A percentile compares a stretch with the other conserved stretches of the same genome.
phyloP scores from a whole-genome alignment of 64 coral and sea anemone genomes.

The Porites lutea region DNA sequence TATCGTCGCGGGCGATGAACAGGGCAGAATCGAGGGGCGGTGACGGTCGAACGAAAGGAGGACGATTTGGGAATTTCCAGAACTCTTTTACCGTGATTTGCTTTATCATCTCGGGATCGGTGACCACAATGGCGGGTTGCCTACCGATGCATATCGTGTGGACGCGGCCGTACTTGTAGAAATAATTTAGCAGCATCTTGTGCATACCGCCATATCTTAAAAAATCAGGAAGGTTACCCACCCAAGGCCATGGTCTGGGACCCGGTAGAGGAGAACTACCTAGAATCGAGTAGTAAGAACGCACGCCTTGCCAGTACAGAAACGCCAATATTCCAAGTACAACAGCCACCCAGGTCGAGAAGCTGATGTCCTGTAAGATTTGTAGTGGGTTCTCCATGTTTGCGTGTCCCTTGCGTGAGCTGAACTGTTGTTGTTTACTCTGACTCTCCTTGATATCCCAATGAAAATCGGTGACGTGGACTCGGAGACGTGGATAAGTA shows the following conservation, averaged over 20 bases:
- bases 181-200: slow-evolving; percentile 59
- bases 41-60: slow-evolving; percentile 24
- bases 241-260: slow-evolving; percentile 58
- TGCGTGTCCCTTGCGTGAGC: no score
- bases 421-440: no score
- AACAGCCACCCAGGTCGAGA: background rate
- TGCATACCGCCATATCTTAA: slow-evolving; percentile 75
- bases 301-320: slow-evolving; percentile 57
- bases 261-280: slow-evolving; percentile 30
- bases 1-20: slow-evolving; percentile 22
- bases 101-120: slow-evolving; percentile 81
- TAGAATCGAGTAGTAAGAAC: slow-evolving; percentile 17
- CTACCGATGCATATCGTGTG: slow-evolving; percentile 56
- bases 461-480: no score
- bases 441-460: no score
- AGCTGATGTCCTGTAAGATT: background rate
- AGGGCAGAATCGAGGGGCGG: slow-evolving; percentile 52
- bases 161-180: slow-evolving; percentile 69
- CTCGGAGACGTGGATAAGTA: no score
- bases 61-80: slow-evolving; percentile 69
- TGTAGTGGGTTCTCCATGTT: no score
- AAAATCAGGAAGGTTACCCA: slow-evolving; percentile 71
- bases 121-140: slow-evolving; percentile 58
- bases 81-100: slow-evolving; percentile 84
- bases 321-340: background rate